Conservation (phyloP, 2,888 invertebrate species). For the Synanthedon tipuliformis region DNA sequence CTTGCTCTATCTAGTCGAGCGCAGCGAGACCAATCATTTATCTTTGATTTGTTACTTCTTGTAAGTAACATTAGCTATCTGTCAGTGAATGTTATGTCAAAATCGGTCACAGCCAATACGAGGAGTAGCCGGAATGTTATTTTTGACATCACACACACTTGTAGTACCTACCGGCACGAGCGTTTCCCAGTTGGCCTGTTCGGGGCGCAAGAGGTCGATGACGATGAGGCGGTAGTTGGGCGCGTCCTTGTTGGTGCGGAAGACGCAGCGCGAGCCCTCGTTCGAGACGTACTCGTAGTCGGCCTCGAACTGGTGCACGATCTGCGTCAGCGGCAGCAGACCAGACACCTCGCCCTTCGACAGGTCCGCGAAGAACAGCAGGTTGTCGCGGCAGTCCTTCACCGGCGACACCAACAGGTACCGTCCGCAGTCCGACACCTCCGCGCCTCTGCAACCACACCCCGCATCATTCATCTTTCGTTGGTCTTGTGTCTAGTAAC, state of each 20-base stretch:
- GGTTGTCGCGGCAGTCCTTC: constrained; percentile 92
- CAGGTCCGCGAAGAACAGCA: constrained; percentile 87
- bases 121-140: no score
- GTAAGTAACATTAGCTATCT: no score
- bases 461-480: no score
- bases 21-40: no score
- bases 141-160: no score
- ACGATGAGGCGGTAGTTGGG: constrained; percentile 90
- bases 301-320: constrained; percentile 91
- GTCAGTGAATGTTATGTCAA: no score
- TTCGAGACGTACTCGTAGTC: constrained; percentile 97
- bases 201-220: constrained; percentile 81
- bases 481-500: no score
- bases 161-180: constrained; percentile 77
- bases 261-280: constrained; percentile 82
- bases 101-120: no score
- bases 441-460: constrained; percentile 74
- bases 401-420: constrained; percentile 87
- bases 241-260: constrained; percentile 93
- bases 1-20: no score
- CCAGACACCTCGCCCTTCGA: constrained; percentile 72
- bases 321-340: constrained; percentile 77
- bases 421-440: constrained; percentile 91
- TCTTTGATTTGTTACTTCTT: no score
- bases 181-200: constrained; percentile 83